These are phyloP conservation scores for Aptenodytes forsteri DNA, from an alignment of 2,113 vertebrate genomes.

Conservation along the genomic window DNA sequence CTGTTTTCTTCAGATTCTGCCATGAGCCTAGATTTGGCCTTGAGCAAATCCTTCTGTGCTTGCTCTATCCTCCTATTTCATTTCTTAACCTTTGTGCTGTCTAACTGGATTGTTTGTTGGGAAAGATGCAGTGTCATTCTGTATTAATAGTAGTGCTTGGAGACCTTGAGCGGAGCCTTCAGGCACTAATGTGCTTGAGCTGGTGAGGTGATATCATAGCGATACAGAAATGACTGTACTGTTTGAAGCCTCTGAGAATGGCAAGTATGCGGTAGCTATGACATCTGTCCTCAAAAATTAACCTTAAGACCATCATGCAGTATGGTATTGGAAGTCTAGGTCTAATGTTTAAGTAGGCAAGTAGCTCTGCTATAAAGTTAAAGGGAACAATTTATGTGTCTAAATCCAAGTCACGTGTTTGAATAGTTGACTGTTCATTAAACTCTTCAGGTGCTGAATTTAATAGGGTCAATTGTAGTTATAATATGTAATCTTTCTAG, in stretches of 20 bases:
- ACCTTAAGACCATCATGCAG: neutral
- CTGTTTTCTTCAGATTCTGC: neutral
- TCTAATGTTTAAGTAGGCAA: neutral
- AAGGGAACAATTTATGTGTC: neutral
- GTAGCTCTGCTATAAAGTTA: neutral
- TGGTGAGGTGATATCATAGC: neutral
- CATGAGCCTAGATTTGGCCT: neutral
- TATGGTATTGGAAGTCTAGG: neutral
- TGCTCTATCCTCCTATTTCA: rapidly evolving
- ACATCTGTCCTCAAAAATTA: conserved; percentile 12
- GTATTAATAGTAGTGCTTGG: neutral
- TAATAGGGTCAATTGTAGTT: neutral
- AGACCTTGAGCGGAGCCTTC: neutral
- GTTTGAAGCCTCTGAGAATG: neutral
- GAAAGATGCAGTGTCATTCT: neutral
- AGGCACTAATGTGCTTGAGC: neutral
- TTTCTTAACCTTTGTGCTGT: neutral
- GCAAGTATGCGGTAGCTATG: neutral
- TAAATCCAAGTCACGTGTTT: neutral
- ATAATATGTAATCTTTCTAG: neutral
- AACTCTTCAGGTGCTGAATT: neutral
- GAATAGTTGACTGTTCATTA: neutral
- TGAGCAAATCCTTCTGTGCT: neutral
- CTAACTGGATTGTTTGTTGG: neutral
- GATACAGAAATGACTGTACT: neutral